Conservation (phyloP, 2,888 invertebrate species). For the Schizaphis graminum region DNA sequence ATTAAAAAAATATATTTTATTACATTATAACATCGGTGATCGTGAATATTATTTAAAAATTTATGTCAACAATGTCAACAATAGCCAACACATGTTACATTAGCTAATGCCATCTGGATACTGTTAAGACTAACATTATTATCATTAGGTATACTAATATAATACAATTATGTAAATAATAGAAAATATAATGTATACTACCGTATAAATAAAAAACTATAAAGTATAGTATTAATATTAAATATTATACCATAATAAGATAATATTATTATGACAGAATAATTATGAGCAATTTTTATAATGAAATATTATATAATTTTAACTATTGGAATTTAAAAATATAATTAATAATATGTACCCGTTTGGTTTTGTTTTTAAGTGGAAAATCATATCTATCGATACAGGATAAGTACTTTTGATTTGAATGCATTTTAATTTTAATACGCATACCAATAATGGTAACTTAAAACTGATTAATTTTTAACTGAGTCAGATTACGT, state of each 20-base stretch:
- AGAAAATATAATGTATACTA: not conserved
- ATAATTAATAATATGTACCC: not conserved
- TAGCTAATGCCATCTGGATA: not conserved
- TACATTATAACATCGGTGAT: not conserved
- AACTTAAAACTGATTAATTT: not conserved
- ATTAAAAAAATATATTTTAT: not conserved
- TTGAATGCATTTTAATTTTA: not conserved
- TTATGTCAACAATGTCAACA: not conserved
- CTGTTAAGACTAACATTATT: not conserved
- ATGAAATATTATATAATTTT: not conserved
- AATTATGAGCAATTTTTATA: not conserved
- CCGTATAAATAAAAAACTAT: not conserved
- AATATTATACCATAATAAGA: too few species aligned
- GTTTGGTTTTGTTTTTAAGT: not conserved
- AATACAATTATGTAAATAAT: not conserved
- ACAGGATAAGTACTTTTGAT: not conserved
- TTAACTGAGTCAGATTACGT: not conserved
- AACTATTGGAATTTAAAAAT: not conserved
- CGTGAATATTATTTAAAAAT: not conserved
- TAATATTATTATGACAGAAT: not conserved
- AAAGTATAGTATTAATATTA: not conserved
- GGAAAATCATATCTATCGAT: not conserved
- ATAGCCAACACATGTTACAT: not conserved
- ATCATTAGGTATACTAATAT: not conserved
- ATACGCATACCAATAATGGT: not conserved